Evolutionary conservation across 2,113 vertebrate genomes (phyloP), one percentile per base, ranked within the genome.

Genomic region (Psophia crepitans): DNA sequence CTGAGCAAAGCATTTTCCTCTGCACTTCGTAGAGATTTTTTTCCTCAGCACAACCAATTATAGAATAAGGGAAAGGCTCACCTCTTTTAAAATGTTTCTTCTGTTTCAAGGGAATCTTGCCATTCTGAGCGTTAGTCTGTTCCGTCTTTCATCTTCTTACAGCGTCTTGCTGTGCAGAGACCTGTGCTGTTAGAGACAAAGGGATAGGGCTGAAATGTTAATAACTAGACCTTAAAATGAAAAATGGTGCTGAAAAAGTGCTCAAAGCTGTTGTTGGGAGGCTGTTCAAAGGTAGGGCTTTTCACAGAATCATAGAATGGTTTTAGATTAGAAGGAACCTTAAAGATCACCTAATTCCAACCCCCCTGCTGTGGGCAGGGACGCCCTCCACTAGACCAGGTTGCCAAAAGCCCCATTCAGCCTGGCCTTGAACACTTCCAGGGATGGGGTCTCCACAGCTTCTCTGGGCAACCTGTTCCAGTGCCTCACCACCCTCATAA

Each of bases 11-110:
- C 32, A 21, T 77, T 92, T 87, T 75, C 9, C 18, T 92, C 23
- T 74, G 32, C 9, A 19, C 20, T 78, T 54, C 12, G 19, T 4
- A 63, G 12, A 37, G 6, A 0, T 33, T 57, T 73, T 92, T 77
- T 87, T 32, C 14, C 9, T 68, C 46, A 53, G 35, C 35, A 68
- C 39, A 81, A 2, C 28, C 39, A 63, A 4, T 75, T 82, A 33
- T 4, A 87, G 79, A 73, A 32, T 35, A 68, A 84, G 27, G 13
- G 32, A 75, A 61, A 58, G 56, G 12, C 12, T 75, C 2, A 2
- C 0, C 0, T 24, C 3, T 5, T 41, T 69, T n/a, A 43, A 61
- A 76, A 20, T 7, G 15, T 61, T 69, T 60, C 7, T 71, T 64
- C 28, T 71, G 9, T 51, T 91, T 22, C 5, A 1, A 65, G 58